phyloP scores from a whole-genome alignment of 2,888 invertebrate species.

The Trisateles emortualis region DNA sequence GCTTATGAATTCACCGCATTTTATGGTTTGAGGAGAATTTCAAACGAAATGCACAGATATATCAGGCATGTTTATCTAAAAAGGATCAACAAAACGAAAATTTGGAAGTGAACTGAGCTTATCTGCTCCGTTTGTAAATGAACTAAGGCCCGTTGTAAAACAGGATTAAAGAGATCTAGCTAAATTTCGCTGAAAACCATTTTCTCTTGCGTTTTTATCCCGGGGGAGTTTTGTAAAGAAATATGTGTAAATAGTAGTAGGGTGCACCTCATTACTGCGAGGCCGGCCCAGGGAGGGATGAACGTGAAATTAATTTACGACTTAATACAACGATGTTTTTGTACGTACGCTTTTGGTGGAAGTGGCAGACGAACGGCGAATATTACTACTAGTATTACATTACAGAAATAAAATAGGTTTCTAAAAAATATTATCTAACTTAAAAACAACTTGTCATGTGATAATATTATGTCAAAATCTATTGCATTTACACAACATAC shows the following conservation, averaged over 20 bases:
- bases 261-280: constrained; percentile 65
- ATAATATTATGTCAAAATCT: too few species aligned
- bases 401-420: background rate
- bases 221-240: constrained; percentile 43
- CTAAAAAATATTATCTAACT: too few species aligned
- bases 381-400: background rate
- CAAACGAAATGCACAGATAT: constrained; percentile 52
- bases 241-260: constrained; percentile 64
- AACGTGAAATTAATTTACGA: constrained; percentile 76
- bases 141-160: constrained; percentile 61
- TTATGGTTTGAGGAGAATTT: constrained; percentile 29
- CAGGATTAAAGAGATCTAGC: constrained; percentile 65
- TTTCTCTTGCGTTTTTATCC: constrained; percentile 43
- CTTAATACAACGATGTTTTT: constrained; percentile 65
- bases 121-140: constrained; percentile 69
- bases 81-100: constrained; percentile 62
- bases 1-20: constrained; percentile 30
- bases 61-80: constrained; percentile 55
- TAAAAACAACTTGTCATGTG: too few species aligned
- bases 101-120: constrained; percentile 57
- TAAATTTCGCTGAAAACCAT: constrained; percentile 45
- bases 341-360: constrained; percentile 22
- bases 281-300: constrained; percentile 42
- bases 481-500: too few species aligned
- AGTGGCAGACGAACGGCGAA: constrained; percentile 20